Base-by-base conservation (phyloP, 2,797 vertebrate species). In the Tapera naevia region DNA sequence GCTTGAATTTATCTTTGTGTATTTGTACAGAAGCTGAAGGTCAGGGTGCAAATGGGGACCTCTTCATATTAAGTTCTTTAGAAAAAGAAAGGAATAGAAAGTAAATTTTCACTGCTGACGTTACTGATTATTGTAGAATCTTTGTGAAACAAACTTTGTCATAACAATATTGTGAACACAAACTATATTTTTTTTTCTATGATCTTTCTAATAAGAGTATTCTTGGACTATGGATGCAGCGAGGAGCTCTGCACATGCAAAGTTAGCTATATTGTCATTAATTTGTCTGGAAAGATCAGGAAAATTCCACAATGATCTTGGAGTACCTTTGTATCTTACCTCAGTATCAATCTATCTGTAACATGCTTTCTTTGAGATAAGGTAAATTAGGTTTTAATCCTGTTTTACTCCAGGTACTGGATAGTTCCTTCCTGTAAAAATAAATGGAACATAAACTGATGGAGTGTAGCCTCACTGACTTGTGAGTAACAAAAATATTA, bases 311-410 rank as follows among this genome's bases (percentile, higher is more conserved):
- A 0, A 8, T 35, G 71, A 90, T 22, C 11, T 92, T 61, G 66
- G 30, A 24, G 71, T 50, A 62, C 43, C 37, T 84, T 87, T 60
- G 73, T 37, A 64, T 35, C 71, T 96, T 89, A 70, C 50, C 13
- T 64, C 32, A 58, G 22, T 39, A 75, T 91, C 57, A 25, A 81
- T 74, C 69, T 92, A 57, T 10, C 35, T 57, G 54, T 32, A 90
- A 72, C 58, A 80, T 30, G 43, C 15, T 92, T 92, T 86, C 80
- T 74, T 74, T 88, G 23, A 71, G 57, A 86, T 56, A 80, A 85
- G 19, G 14, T 41, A 83, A 94, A 89, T 65, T 80, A 80, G 28
- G 53, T 92, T 95, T 93, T 85, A 92, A 72, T 88, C 80, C 21
- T 45, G 25, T 85, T 88, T 87, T 71, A 75, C 85, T 83, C 56